Base-by-base conservation (phyloP, 1,140 invertebrate genomes). In the Thalassaphorura encarpata region DNA sequence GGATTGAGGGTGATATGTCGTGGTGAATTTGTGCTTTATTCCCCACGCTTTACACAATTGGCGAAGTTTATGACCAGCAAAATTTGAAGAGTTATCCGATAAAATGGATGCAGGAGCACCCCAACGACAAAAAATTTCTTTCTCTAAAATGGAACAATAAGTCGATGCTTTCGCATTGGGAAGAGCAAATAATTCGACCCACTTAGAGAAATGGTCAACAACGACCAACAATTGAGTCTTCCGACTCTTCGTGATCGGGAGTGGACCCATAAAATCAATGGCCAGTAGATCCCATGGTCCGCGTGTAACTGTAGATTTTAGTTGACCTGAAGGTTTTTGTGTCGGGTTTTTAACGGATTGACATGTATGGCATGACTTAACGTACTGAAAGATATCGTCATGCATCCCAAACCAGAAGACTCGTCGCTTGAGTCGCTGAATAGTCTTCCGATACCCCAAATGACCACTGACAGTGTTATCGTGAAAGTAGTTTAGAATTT, bases 1-100 rank as follows among this genome's bases (percentile, higher is more conserved):
- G 0, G 68, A 61, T 49, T 69, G 64, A 3, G 72, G 68, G 54
- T 72, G 70, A 58, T 75, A 74, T 0, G 67, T 36, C 0, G 70
- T 67, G 1, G 66, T 67, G 16, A 64, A 68, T 8, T 58, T 51
- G 13, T 52, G 48, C 23, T 43, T 48, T n/a, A 60, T 41, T 3
- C 43, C 43, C 61, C 61, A 63, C 21, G 47, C 3, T 21, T 18
- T 19, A 31, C 48, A 56, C 8, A 53, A 3, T 18, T 39, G 52
- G 1, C 18, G 8, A 52, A 66, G 61, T 27, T 46, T 15, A 0
- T 59, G 0, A 19, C 60, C 56, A 0, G 16, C 36, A 52, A 69
- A 68, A 27, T 68, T 60, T 0, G 54, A 59, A 0, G 65, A 66
- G 43, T 69, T 69, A 56, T 68, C 67, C 0, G 57, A 47, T 0